Evolutionary conservation across 1,140 invertebrate species (phyloP).

Genomic region (Phymastichus coffea): DNA sequence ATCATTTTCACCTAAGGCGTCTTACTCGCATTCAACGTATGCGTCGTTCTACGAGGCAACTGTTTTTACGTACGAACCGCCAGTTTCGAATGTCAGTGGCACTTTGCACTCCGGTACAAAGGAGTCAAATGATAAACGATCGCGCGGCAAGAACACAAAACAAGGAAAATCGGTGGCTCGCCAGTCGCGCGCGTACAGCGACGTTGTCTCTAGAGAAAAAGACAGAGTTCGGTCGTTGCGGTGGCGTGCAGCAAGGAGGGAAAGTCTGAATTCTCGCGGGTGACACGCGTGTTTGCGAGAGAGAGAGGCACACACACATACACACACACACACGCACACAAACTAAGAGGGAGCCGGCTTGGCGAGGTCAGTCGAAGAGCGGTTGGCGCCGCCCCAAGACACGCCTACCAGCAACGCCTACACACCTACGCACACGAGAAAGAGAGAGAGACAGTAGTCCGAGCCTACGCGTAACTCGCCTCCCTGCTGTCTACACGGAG

Average conservation of each 20-base stretch:
- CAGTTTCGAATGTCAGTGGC: no score
- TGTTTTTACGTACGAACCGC: no score
- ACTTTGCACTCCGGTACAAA: no score
- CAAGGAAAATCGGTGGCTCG: not conserved
- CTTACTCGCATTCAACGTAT: no score
- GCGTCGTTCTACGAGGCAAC: no score
- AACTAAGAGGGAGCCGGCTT: conserved; percentile 25
- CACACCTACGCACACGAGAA: conserved; percentile 40
- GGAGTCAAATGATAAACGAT: no score
- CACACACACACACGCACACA: no score
- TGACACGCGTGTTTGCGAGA: conserved; percentile 31
- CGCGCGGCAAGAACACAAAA: not conserved
- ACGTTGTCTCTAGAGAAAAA: no score
- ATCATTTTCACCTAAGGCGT: no score
- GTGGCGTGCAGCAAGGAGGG: not conserved
- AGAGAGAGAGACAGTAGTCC: conserved; percentile 4
- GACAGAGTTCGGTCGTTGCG: no score
- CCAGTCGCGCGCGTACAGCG: not conserved
- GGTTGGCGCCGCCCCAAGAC: conserved; percentile 55
- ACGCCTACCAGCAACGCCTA: conserved; percentile 56
- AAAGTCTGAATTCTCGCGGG: conserved; percentile 2
- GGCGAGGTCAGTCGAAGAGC: conserved; percentile 50
- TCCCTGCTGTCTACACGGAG: conserved; percentile 32
- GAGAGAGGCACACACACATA: not conserved
- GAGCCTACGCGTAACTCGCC: conserved; percentile 44